These are phyloP conservation scores for Branchellion lobata DNA, from an alignment of 2,888 invertebrate species.

Conservation along the genomic window DNA sequence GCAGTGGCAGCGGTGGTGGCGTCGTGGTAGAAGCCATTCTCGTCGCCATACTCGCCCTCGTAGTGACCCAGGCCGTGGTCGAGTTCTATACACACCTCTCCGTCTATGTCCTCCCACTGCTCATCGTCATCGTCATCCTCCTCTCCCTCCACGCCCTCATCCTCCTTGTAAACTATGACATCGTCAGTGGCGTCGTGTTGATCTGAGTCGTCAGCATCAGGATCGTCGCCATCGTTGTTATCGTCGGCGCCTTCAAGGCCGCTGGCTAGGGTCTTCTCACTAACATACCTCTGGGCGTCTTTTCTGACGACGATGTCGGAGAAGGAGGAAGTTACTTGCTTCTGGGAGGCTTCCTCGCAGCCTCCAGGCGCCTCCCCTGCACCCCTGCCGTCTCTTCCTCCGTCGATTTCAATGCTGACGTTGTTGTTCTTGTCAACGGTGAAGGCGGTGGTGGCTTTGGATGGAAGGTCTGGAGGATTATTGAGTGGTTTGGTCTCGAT, in stretches of 20 bases:
- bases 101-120: slow-evolving; percentile 40
- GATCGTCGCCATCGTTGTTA: too few relatives aligned
- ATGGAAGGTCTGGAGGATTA: too few relatives aligned
- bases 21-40: too few relatives aligned
- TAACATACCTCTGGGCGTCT: not conserved
- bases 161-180: too few relatives aligned
- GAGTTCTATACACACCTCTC: slow-evolving; percentile 23
- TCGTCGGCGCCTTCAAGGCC: not conserved
- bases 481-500: too few relatives aligned
- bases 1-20: too few relatives aligned
- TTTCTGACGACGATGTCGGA: not conserved
- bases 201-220: too few relatives aligned
- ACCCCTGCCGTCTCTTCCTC: not conserved
- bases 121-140: slow-evolving; percentile 33
- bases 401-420: not conserved
- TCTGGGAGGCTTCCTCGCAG: too few relatives aligned
- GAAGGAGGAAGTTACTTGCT: not conserved
- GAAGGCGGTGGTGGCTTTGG: too few relatives aligned
- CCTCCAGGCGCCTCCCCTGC: not conserved
- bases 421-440: too few relatives aligned
- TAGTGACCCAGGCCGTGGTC: slow-evolving; percentile 7
- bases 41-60: not conserved
- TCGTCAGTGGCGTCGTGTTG: not conserved
- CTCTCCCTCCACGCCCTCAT: not conserved
- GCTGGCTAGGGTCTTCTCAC: not conserved